Evolutionary conservation across 2,113 vertebrate genomes (phyloP).

Genomic region (Vombatus ursinus): DNA sequence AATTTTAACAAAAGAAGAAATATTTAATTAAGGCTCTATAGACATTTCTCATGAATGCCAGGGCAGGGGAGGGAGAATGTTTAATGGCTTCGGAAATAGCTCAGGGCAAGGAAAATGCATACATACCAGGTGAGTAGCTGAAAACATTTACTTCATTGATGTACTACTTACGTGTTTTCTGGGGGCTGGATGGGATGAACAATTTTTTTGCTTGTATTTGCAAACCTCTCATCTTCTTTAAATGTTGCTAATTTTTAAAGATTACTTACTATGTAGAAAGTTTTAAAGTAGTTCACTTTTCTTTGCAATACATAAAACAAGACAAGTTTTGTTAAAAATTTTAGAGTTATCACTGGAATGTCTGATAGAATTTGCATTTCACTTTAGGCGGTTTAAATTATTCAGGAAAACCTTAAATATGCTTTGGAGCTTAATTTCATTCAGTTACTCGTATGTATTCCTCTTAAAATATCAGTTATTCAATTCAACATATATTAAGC

Average conservation of each 20-base stretch:
- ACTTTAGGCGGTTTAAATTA: conserved; percentile 4
- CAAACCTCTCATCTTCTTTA: not conserved
- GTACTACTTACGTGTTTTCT: not conserved
- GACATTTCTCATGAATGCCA: conserved; percentile 3
- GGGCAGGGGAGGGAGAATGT: not conserved
- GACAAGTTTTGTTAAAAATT: not conserved
- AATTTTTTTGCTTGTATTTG: not conserved
- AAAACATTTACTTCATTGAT: conserved; percentile 28
- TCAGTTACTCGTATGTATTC: not conserved
- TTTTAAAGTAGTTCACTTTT: conserved; percentile 6
- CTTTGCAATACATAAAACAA: not conserved
- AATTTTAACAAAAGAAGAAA: conserved; percentile 15
- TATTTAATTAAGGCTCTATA: not conserved
- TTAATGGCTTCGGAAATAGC: conserved; percentile 30
- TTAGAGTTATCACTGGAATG: conserved; percentile 25
- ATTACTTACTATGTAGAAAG: conserved; percentile 4
- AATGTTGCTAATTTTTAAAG: not conserved
- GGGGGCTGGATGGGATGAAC: not conserved
- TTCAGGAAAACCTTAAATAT: not conserved
- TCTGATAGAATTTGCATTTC: not conserved
- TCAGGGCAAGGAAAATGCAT: conserved; percentile 22
- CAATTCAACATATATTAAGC: not conserved
- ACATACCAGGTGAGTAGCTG: not conserved
- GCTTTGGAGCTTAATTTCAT: not conserved
- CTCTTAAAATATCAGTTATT: not conserved